Conservation (phyloP, 1,140 invertebrate species). For the Whitmania pigra region DNA sequence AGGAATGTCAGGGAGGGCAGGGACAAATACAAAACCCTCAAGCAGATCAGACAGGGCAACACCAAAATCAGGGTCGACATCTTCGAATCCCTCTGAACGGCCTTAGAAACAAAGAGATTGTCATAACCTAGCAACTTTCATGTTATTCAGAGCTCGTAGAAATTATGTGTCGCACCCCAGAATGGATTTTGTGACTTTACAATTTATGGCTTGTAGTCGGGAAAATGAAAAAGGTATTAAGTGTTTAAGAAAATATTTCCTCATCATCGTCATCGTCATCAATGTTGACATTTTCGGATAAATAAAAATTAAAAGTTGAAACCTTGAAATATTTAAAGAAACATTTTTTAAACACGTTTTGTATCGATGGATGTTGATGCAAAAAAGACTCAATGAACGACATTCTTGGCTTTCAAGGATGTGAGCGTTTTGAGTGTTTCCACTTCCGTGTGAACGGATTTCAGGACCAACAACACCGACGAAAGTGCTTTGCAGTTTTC, state of each 20-base stretch:
- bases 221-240: too few relatives aligned
- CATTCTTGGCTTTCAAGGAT: not conserved
- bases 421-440: not conserved
- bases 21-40: slow-evolving; percentile 97
- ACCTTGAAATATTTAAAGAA: too few relatives aligned
- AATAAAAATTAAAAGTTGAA: too few relatives aligned
- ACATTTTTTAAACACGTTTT: too few relatives aligned
- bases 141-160: too few relatives aligned
- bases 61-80: slow-evolving; percentile 98
- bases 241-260: not conserved
- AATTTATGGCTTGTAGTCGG: too few relatives aligned
- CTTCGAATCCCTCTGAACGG: slow-evolving; percentile 56
- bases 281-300: too few relatives aligned
- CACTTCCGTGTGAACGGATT: slow-evolving; percentile 1
- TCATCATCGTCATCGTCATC: slow-evolving; percentile 17
- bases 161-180: too few relatives aligned
- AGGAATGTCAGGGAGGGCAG: slow-evolving; percentile 46
- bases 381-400: not conserved
- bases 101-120: too few relatives aligned
- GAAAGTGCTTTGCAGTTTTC: slow-evolving; percentile 6
- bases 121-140: too few relatives aligned
- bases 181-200: too few relatives aligned
- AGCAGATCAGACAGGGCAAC: slow-evolving; percentile 97
- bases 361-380: too few relatives aligned
- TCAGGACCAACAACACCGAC: not conserved